phyloP scores from a whole-genome alignment of 2,113 vertebrate species.

The Pristiophorus japonicus region DNA sequence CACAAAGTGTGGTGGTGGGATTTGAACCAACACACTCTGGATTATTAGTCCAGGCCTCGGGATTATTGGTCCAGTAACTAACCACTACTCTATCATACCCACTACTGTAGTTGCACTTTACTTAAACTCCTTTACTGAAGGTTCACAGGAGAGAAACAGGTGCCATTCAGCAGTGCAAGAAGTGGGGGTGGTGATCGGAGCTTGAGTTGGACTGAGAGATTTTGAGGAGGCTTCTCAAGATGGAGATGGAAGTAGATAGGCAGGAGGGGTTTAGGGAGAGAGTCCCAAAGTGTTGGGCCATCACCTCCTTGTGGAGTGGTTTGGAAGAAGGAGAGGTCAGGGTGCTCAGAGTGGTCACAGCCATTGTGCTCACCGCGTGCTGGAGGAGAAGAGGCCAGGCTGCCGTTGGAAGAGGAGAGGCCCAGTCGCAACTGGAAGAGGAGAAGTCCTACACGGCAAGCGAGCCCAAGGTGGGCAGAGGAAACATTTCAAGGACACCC shows the following conservation, averaged over 20 bases:
- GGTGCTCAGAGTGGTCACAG: too few relatives aligned
- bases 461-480: too few relatives aligned
- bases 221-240: background rate
- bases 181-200: background rate
- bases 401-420: too few relatives aligned
- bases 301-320: background rate
- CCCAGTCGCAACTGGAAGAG: too few relatives aligned
- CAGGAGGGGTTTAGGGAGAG: background rate
- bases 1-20: too few relatives aligned
- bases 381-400: too few relatives aligned
- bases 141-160: background rate
- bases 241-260: background rate
- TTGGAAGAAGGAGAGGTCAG: too few relatives aligned
- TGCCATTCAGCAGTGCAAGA: background rate
- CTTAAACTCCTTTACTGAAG: background rate
- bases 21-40: background rate
- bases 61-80: background rate
- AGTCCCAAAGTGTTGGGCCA: background rate
- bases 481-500: too few relatives aligned
- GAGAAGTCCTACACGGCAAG: too few relatives aligned
- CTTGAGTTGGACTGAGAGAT: background rate
- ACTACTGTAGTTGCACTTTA: background rate
- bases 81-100: background rate
- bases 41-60: background rate
- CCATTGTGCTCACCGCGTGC: too few relatives aligned